Base-by-base conservation (phyloP, 2,888 invertebrate species). In the Empis livida region DNA sequence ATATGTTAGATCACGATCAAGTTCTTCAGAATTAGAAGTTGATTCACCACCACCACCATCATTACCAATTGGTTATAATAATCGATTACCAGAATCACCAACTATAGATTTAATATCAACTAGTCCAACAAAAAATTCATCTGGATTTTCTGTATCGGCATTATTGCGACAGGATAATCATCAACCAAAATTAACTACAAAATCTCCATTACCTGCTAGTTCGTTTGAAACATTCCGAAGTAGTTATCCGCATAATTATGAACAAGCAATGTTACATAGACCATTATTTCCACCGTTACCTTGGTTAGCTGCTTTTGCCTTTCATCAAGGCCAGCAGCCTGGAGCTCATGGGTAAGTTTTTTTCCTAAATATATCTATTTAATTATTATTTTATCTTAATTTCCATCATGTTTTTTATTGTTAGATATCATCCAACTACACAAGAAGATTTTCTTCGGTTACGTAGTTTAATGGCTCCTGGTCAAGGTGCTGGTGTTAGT, bases 131-230 rank as follows among this genome's bases (percentile, higher is more conserved):
- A 84, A 84, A 65, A 79, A 83, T 71, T 87, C 86, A 13, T 88
- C 88, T 69, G 76, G 84, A 20, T 90, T 89, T 67, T 87, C 87
- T 46, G 88, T 90, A 38, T 86, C 84, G 53, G 89, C 89, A 1
- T 71, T 90, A 32, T 67, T 90, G 42, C 74, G 86, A 65, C 86
- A 89, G 47, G 89, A 89, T 62, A 80, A 84, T 39, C 86, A 61
- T 4, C 39, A 16, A 11, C 5, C 17, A 10, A 72, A 77, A 64
- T 73, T 75, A 6, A 76, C 75, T 54, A 72, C 74, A 0, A 73
- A 50, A 47, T 57, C 50, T 45, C 52, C 64, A 64, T 51, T 70
- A 71, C 54, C 62, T 69, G 53, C 48, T 66, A 73, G 50, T 70
- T 58, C 60, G 0, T 60, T 68, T 48, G 68, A 66, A 53, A 54